Evolutionary conservation across 2,113 vertebrate genomes (phyloP), one percentile per base, ranked within the genome.

Genomic region (Hypanus sabinus): DNA sequence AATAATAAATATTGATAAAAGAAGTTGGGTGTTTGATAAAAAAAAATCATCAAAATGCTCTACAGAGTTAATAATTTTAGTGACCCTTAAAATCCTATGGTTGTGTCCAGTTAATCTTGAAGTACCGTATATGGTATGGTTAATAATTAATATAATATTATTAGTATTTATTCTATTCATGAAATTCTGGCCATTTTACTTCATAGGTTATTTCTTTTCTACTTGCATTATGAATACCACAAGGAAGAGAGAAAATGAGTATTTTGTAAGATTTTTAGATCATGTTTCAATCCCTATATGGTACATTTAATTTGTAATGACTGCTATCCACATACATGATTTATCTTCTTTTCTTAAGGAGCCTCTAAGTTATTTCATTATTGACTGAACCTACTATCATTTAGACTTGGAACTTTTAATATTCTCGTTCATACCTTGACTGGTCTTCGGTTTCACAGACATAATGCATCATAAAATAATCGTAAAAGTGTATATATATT

Each of bases 1-100:
- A 88, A 88, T 88, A 88, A 88, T 88, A 88, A 88, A 88, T 88
- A 88, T 14, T 65, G 85, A 62, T 55, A 90, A 88, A 36, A 33
- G 6, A 88, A 68, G 16, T 65, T 90, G 60, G 12, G 7, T 33
- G 60, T 65, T 65, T 5, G 60, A n/a, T 88, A 62, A 83, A 30
- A 68, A 30, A 68, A 30, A 88, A 16, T 62, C 57, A 62, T 27
- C 30, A 12, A 88, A 90, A 33, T 90, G 33, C 85, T 90, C 2
- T 8, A 14, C n/a, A n/a, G 14, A 68, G 85, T 68, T 33, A 33
- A 33, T 90, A 65, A 65, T 65, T 65, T 65, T 36, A 20, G 14
- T 90, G 85, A 68, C 85, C 83, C 30, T 33, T 33, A 90, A 68
- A 90, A 8, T 90, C n/a, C 60, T 90, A 14, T 65, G 83, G 60